phyloP scores from a whole-genome alignment of 2,888 invertebrate species.

The Chromoteleia sp. region DNA sequence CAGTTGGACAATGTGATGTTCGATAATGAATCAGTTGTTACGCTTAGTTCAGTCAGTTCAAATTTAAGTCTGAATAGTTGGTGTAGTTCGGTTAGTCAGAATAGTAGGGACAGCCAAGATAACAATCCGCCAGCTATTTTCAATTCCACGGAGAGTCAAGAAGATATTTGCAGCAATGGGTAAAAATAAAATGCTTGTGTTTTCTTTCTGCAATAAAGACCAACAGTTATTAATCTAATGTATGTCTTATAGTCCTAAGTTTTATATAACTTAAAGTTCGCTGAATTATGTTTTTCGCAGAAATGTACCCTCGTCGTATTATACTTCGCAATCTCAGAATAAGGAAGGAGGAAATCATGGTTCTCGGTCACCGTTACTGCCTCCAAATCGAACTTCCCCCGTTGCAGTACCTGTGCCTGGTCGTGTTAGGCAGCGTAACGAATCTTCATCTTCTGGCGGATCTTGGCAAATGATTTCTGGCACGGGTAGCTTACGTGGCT shows the following conservation, averaged over 20 bases:
- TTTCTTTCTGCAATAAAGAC: too few relatives aligned
- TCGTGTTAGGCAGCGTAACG: slow-evolving; percentile 86
- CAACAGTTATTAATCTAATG: too few relatives aligned
- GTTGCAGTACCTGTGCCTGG: slow-evolving; percentile 87
- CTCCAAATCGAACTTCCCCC: slow-evolving; percentile 86
- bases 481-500: slow-evolving; percentile 88
- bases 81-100: slow-evolving; percentile 86
- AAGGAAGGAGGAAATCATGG: slow-evolving; percentile 78
- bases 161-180: slow-evolving; percentile 81
- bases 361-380: slow-evolving; percentile 81
- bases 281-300: slow-evolving; percentile 70
- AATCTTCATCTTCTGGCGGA: slow-evolving; percentile 87
- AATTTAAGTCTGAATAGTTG: slow-evolving; percentile 87
- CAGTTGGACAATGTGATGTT: slow-evolving; percentile 86
- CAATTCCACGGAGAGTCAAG: slow-evolving; percentile 79
- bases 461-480: slow-evolving; percentile 90
- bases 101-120: slow-evolving; percentile 85
- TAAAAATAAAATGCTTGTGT: too few relatives aligned
- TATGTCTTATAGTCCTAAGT: too few relatives aligned
- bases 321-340: slow-evolving; percentile 79
- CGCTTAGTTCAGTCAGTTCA: slow-evolving; percentile 84
- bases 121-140: slow-evolving; percentile 82
- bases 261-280: too few relatives aligned
- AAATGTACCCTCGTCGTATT: slow-evolving; percentile 79
- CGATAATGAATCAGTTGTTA: slow-evolving; percentile 84